Conservation (phyloP, 2,888 invertebrate species). For the Tipula lateralis region DNA sequence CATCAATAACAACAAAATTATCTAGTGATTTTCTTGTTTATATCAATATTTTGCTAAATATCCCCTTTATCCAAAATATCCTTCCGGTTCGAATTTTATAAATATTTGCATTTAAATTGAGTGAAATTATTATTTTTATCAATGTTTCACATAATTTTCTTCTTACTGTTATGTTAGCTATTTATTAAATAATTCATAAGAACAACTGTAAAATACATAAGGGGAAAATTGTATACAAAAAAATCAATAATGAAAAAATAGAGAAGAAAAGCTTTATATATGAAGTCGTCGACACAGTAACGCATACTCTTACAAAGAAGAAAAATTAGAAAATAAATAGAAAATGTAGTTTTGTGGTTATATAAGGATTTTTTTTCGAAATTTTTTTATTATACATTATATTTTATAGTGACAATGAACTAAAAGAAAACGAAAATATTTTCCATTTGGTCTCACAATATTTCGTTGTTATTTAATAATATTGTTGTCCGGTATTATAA, state of each 20-base stretch:
- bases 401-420: constrained; percentile 11
- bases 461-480: not conserved
- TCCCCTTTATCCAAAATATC: not conserved
- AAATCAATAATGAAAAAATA: not conserved
- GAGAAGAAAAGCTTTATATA: not conserved
- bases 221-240: not conserved
- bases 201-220: not conserved
- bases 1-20: not conserved
- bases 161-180: not conserved
- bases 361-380: not conserved
- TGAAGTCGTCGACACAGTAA: constrained; percentile 19
- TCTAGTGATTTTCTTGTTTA: not conserved
- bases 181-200: not conserved
- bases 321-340: not conserved
- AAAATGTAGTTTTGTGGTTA: not conserved
- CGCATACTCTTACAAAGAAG: not conserved
- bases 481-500: not conserved
- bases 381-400: no score
- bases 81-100: not conserved
- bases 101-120: not conserved
- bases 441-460: not conserved
- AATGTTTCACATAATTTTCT: not conserved
- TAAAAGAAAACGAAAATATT: not conserved
- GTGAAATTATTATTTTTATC: not conserved
- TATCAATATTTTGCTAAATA: not conserved